Percentiles rank a stretch among this genome's conserved stretches.
phyloP scores from a whole-genome alignment of 2,888 invertebrate species.

The Gortyna flavago region DNA sequence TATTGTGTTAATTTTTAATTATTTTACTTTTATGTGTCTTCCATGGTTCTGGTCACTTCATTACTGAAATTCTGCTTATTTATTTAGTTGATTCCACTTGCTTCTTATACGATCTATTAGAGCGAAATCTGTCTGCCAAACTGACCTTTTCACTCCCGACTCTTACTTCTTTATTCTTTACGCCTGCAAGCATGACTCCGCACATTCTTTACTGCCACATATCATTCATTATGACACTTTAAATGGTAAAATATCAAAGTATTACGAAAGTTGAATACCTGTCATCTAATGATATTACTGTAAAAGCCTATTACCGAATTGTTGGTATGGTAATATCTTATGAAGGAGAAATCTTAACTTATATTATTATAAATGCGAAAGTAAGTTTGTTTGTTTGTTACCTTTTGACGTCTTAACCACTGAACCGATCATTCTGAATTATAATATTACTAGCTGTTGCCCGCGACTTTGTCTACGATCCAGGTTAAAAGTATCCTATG shows the following conservation, averaged over 20 bases:
- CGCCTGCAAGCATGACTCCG: not conserved
- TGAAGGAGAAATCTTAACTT: too few relatives aligned
- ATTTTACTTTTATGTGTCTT: not conserved
- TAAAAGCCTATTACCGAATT: not conserved
- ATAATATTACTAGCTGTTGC: too few relatives aligned
- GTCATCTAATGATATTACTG: not conserved
- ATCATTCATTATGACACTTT: not conserved
- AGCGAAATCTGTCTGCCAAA: not conserved
- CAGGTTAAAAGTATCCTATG: too few relatives aligned
- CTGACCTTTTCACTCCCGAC: not conserved
- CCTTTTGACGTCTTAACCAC: too few relatives aligned
- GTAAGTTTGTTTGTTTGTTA: too few relatives aligned
- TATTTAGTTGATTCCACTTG: not conserved
- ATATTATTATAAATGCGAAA: too few relatives aligned
- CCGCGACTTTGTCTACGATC: too few relatives aligned
- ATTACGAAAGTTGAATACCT: not conserved
- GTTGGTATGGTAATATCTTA: not conserved
- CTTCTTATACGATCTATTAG: not conserved
- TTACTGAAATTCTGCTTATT: not conserved
- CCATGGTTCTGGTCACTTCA: not conserved
- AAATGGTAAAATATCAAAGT: not conserved
- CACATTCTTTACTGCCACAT: slow-evolving; percentile 11
- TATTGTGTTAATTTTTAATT: not conserved
- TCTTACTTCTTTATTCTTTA: slow-evolving; percentile 16
- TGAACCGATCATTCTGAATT: too few relatives aligned